Evolutionary conservation across 2,888 invertebrate species (phyloP), one percentile per base, ranked within the genome.

Genomic region (Noctua pronuba): DNA sequence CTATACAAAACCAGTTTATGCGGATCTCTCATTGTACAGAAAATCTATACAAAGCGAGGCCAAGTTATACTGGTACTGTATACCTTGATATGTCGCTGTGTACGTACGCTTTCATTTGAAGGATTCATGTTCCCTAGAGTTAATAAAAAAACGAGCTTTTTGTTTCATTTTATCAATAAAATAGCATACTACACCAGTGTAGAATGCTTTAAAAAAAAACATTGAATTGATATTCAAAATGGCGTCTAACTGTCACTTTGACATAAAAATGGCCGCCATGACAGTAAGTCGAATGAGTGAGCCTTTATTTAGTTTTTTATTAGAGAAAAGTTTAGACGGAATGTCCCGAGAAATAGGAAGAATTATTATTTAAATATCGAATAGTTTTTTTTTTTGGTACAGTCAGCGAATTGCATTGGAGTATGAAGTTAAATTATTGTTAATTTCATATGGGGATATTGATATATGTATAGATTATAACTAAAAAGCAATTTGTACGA

Each of bases 301-400:
- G 44, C 28, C 5, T 60, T 35, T 49, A 65, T 49, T 73, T 31
- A 28, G n/a, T 58, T 60, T 62, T 24, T 41, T 13, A 74, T 4
- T 35, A 52, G 8, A 77, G 21, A 66, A 66, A 35, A 46, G 49
- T 67, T 58, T 52, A 78, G 28, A 80, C 60, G 83, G 83, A 84
- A 84, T 80, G 77, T 84, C 18, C 75, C 80, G 60, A 31, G 44
- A 52, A 64, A 62, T 73, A 71, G 67, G 62, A 84, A 83, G 28
- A 67, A 44, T 74, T 66, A 73, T 80, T 77, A 74, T 68, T 65
- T 62, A 41, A 46, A 75, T 84, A 72, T 67, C 75, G 62, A 82
- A 85, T 75, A 60, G 21, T 49, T 24, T 64, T 44, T 49, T 49
- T 31, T 58, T 60, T 62, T 35, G 1, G 69, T 66, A 80, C 80